These are phyloP conservation scores for Bradypodion ventrale DNA, from an alignment of 2,797 vertebrate genomes.

Conservation along the genomic window DNA sequence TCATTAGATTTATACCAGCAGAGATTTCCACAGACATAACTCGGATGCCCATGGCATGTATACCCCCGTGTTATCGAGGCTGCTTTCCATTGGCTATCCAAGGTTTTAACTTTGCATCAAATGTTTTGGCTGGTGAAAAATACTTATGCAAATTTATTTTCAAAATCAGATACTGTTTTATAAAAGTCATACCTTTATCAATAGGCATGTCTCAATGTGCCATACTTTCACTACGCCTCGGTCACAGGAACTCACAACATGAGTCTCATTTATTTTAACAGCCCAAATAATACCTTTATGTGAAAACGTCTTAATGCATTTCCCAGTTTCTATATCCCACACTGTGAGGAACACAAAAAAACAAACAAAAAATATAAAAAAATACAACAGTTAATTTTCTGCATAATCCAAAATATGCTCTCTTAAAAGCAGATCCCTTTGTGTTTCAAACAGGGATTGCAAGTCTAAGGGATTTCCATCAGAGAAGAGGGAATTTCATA, in stretches of 20 bases:
- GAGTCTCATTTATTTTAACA: constrained; percentile 74
- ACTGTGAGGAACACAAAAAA: constrained; percentile 70
- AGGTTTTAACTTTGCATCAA: background rate
- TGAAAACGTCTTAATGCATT: constrained; percentile 79
- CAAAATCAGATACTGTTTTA: background rate
- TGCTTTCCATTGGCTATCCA: background rate
- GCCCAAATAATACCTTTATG: constrained; percentile 79
- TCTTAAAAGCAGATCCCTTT: background rate
- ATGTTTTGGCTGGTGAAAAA: background rate
- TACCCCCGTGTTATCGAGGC: background rate
- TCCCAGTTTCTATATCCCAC: constrained; percentile 83
- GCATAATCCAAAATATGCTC: background rate
- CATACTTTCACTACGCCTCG: constrained; percentile 86
- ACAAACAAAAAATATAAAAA: too few species aligned
- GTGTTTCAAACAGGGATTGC: background rate
- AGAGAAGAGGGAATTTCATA: too few species aligned
- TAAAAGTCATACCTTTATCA: constrained; percentile 80
- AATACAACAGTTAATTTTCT: background rate
- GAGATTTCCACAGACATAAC: background rate
- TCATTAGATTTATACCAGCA: background rate
- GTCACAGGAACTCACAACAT: constrained; percentile 83
- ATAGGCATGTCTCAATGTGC: constrained; percentile 68
- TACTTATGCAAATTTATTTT: background rate
- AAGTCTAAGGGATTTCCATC: too few species aligned
- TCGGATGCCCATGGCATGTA: background rate